These are phyloP conservation scores for Artemia franciscana DNA, from an alignment of 1,140 invertebrate species.

Conservation along the genomic window DNA sequence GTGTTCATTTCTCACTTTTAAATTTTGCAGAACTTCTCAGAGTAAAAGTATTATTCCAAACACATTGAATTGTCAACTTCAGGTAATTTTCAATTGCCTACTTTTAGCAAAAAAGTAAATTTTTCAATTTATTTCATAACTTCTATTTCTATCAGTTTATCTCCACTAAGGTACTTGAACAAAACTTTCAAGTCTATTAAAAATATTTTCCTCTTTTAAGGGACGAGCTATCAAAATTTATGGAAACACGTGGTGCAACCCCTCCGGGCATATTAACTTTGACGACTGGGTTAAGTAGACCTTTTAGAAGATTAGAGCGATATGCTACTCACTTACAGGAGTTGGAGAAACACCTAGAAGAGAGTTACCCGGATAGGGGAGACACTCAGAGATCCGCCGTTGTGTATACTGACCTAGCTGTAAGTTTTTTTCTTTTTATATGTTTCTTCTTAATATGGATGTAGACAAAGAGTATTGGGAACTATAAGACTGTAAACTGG, in stretches of 20 bases:
- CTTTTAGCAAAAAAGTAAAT: constrained; percentile 7
- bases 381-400: constrained; percentile 80
- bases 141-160: constrained; percentile 7
- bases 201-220: constrained; percentile 24
- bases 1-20: no score
- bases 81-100: no score
- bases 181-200: not conserved
- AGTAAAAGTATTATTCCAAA: no score
- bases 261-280: constrained; percentile 62
- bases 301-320: constrained; percentile 80
- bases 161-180: not conserved
- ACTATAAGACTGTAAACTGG: no score
- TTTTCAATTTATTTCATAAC: not conserved
- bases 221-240: constrained; percentile 59
- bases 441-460: constrained; percentile 12
- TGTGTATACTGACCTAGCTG: constrained; percentile 82
- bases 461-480: no score
- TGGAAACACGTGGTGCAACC: constrained; percentile 54
- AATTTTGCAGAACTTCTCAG: no score
- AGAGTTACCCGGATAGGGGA: constrained; percentile 79
- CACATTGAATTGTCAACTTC: no score
- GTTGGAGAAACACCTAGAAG: constrained; percentile 77
- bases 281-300: constrained; percentile 75
- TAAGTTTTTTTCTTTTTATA: constrained; percentile 24
- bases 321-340: constrained; percentile 76